Evolutionary conservation across 1,140 invertebrate genomes (phyloP), one percentile per base, ranked within the genome.

Genomic region (Limonius californicus): DNA sequence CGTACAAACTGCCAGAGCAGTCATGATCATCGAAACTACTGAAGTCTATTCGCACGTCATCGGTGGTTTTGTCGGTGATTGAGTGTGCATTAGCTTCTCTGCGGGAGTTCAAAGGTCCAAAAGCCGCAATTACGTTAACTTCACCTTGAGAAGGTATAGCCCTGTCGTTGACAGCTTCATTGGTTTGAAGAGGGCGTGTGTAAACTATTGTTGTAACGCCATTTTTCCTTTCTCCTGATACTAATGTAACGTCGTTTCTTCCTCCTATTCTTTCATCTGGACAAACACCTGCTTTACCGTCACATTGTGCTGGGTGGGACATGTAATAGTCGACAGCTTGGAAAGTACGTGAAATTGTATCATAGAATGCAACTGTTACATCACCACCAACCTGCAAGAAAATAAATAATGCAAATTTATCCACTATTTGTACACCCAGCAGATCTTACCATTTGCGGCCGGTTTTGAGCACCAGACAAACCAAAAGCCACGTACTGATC

Each of bases 401-500:
- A n/a, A n/a, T n/a, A n/a, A n/a, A n/a, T n/a, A n/a, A n/a, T n/a
- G n/a, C n/a, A n/a, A n/a, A n/a, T n/a, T n/a, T n/a, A n/a, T n/a
- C n/a, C n/a, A n/a, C n/a, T n/a, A n/a, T n/a, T n/a, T n/a, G n/a
- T n/a, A n/a, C n/a, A n/a, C n/a, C n/a, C n/a, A n/a, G n/a, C n/a
- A n/a, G n/a, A n/a, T 32, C 9, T 70, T 70, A 77, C 74, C 88
- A 90, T 89, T 73, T 85, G 80, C 0, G 87, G 71, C 11, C 81
- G 81, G 2, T 86, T 88, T 62, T 89, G 83, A 23, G 82, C 83
- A 0, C 91, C 92, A 1, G 90, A 92, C 1, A 94, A 77, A 0
- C 93, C 93, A 63, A 96, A 92, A 0, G 91, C 87, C 75, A 95
- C 89, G 70, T 94, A 96, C 73, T 95, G 89, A 70, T 93, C 87